These are phyloP conservation scores for Archivesica marissinica DNA, from an alignment of 1,140 invertebrate genomes.

Conservation along the genomic window DNA sequence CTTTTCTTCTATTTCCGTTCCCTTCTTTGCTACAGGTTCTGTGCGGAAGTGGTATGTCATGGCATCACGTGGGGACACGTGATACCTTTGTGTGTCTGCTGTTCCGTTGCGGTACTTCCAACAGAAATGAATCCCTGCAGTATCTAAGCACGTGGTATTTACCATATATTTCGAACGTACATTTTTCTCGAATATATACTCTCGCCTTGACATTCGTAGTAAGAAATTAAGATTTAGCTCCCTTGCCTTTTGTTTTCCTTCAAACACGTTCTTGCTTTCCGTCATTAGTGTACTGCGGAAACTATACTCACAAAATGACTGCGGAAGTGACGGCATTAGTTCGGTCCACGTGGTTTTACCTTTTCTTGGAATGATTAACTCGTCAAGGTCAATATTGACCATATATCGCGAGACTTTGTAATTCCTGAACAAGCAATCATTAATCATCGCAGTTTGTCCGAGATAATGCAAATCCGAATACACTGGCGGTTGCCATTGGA, in stretches of 20 bases:
- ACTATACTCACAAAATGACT: constrained; percentile 23
- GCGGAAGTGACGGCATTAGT: constrained; percentile 16
- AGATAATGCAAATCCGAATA: constrained; percentile 28
- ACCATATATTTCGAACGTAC: constrained; percentile 33
- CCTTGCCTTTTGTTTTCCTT: constrained; percentile 36
- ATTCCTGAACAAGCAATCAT: constrained; percentile 32
- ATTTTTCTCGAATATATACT: constrained; percentile 32
- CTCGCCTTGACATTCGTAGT: constrained; percentile 10
- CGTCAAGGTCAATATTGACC: constrained; percentile 46
- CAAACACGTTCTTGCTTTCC: constrained; percentile 39
- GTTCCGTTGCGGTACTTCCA: constrained; percentile 39
- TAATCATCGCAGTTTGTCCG: constrained; percentile 29
- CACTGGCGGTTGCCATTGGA: constrained; percentile 20
- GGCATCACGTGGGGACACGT: constrained; percentile 22
- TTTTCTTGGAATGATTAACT: constrained; percentile 25
- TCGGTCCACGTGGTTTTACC: constrained; percentile 12
- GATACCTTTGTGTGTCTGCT: constrained; percentile 20
- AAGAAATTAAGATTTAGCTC: constrained; percentile 15
- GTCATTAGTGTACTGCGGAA: constrained; percentile 15
- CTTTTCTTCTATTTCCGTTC: constrained; percentile 44
- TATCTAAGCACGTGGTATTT: constrained; percentile 35
- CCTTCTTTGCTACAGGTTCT: constrained; percentile 38
- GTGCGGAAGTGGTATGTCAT: constrained; percentile 26
- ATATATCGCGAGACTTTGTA: constrained; percentile 25
- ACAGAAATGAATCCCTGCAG: constrained; percentile 33